Percentiles rank a stretch among this genome's conserved stretches.
phyloP scores from a whole-genome alignment of 2,113 vertebrate species.

The Gavia stellata region DNA sequence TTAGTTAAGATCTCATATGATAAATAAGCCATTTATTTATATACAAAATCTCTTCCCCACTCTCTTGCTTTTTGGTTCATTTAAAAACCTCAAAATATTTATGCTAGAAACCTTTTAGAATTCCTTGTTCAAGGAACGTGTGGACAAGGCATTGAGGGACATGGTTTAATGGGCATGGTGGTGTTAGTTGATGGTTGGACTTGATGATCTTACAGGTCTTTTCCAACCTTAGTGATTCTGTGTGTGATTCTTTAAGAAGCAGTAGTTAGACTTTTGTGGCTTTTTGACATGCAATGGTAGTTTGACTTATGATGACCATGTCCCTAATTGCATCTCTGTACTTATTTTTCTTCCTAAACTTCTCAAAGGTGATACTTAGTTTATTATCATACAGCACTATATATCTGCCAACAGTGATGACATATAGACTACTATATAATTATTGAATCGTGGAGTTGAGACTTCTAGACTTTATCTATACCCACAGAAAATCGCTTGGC shows the following conservation, averaged over 20 bases:
- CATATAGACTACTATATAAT: neutral
- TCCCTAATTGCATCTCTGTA: neutral
- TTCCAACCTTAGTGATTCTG: too few species aligned
- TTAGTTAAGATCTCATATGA: neutral
- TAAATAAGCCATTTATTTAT: neutral
- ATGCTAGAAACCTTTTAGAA: too few species aligned
- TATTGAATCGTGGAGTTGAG: conserved; percentile 34
- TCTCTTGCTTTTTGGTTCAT: neutral
- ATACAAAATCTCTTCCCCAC: neutral
- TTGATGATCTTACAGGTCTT: too few species aligned
- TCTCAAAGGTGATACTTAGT: conserved; percentile 8
- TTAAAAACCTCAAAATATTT: neutral
- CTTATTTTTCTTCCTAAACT: neutral
- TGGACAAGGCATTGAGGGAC: too few species aligned
- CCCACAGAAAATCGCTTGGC: conserved; percentile 49
- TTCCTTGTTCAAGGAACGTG: too few species aligned
- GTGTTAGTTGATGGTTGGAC: too few species aligned
- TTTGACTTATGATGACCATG: neutral
- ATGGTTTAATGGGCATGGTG: too few species aligned
- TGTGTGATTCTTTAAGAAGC: neutral
- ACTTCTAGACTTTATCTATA: conserved; percentile 37
- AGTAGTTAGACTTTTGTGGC: neutral
- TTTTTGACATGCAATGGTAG: neutral
- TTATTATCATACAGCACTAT: conserved; percentile 1
- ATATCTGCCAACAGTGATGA: conserved; percentile 22